phyloP scores from a whole-genome alignment of 2,888 invertebrate genomes.

The Drosophila flavopinicola region DNA sequence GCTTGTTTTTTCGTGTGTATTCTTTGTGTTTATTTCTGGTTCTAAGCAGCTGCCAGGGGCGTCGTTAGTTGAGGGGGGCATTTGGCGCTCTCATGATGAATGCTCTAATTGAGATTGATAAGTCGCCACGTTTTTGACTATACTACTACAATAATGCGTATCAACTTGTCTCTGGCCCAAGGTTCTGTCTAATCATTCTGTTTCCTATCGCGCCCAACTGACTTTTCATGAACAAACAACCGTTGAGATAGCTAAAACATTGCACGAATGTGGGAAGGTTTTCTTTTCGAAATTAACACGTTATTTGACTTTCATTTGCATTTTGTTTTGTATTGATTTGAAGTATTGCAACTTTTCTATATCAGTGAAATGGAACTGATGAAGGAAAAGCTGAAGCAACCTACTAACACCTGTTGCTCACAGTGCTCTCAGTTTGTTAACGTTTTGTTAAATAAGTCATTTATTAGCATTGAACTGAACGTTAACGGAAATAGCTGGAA shows the following conservation, averaged over 20 bases:
- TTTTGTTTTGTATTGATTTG: too few species aligned
- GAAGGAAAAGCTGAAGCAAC: neutral
- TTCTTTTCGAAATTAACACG: constrained; percentile 8
- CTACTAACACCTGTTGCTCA: neutral
- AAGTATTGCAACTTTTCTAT: constrained; percentile 3
- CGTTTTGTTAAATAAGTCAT: too few species aligned
- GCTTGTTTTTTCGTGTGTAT: constrained; percentile 6
- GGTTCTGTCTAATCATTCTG: constrained; percentile 42
- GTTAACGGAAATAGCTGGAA: too few species aligned
- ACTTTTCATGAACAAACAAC: constrained; percentile 31
- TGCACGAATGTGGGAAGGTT: constrained; percentile 1
- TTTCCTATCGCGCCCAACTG: constrained; percentile 43
- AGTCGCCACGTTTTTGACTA: constrained; percentile 14
- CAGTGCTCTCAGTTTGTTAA: too few species aligned
- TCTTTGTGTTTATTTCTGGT: constrained; percentile 52
- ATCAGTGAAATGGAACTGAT: neutral
- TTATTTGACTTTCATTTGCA: constrained; percentile 4
- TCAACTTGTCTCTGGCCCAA: constrained; percentile 36
- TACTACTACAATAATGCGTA: constrained; percentile 3
- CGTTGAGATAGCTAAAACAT: constrained; percentile 5
- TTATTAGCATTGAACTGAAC: too few species aligned
- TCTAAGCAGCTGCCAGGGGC: constrained; percentile 47
- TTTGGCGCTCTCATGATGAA: constrained; percentile 41
- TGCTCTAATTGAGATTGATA: constrained; percentile 67
- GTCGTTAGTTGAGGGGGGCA: constrained; percentile 18